phyloP scores from a whole-genome alignment of 1,140 invertebrate genomes.

The Cardiocondyla obscurior region DNA sequence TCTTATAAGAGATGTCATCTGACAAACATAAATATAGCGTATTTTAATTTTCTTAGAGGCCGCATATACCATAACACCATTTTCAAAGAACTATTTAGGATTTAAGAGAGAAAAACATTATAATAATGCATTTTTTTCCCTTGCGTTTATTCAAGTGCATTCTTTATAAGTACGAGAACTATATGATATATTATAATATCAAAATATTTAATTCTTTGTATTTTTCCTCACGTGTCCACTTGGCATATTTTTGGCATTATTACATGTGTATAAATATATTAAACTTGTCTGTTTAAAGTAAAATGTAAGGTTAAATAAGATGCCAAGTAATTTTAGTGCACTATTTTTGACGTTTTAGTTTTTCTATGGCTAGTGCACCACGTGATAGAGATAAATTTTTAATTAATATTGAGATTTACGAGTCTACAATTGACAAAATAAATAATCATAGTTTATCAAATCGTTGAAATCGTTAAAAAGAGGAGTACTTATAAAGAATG shows the following conservation, averaged over 20 bases:
- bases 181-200: conserved; percentile 33
- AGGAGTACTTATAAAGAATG: conserved; percentile 70
- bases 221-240: background rate
- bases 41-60: conserved; percentile 66
- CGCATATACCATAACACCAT: conserved; percentile 71
- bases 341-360: background rate
- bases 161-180: conserved; percentile 71
- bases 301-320: background rate
- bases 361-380: background rate
- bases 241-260: conserved; percentile 3
- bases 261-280: background rate
- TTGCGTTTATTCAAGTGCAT: conserved; percentile 73
- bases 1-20: conserved; percentile 32
- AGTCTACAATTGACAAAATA: conserved; percentile 27
- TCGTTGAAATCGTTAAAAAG: conserved; percentile 9
- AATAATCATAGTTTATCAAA: conserved; percentile 6
- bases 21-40: conserved; percentile 34
- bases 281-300: background rate
- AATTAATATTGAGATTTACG: background rate
- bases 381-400: conserved; percentile 18
- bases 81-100: conserved; percentile 80
- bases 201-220: background rate
- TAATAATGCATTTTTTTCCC: conserved; percentile 78
- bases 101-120: conserved; percentile 79
- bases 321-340: background rate